Conservation (phyloP, 1,140 invertebrate species). For the Thereuonema tuberculata region DNA sequence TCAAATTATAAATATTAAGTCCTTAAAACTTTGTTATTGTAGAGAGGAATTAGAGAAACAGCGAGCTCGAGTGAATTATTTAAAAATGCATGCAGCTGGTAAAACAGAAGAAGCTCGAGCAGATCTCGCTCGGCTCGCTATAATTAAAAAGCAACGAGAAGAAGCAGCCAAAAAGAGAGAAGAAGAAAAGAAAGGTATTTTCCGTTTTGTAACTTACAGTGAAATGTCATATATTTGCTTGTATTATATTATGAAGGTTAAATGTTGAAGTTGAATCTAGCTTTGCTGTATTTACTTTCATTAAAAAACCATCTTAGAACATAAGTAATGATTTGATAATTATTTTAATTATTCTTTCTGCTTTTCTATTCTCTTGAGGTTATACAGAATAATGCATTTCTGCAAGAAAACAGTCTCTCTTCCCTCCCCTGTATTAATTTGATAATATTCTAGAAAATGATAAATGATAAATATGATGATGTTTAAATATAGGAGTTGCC, state of each 20-base stretch:
- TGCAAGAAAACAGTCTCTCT: no score
- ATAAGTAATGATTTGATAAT: background rate
- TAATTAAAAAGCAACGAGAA: constrained; percentile 84
- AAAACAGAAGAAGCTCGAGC: constrained; percentile 90
- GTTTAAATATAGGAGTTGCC: no score
- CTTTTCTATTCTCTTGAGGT: background rate
- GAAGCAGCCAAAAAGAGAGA: constrained; percentile 82
- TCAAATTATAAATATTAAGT: no score
- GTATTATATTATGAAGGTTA: background rate
- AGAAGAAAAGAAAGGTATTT: constrained; percentile 57
- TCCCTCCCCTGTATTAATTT: no score
- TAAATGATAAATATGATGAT: no score
- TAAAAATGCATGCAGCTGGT: constrained; percentile 80
- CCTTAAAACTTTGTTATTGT: no score
- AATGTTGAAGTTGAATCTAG: background rate
- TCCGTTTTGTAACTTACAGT: background rate
- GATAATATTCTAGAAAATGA: no score
- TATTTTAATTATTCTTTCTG: background rate
- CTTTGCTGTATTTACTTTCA: background rate
- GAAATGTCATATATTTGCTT: background rate
- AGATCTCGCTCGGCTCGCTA: constrained; percentile 68
- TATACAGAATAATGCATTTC: background rate
- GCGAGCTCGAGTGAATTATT: constrained; percentile 69
- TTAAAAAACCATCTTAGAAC: background rate
- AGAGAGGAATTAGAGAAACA: constrained; percentile 89